Conservation (phyloP, 2,113 vertebrate species). For the Sinocyclocheilus rhinocerous region DNA sequence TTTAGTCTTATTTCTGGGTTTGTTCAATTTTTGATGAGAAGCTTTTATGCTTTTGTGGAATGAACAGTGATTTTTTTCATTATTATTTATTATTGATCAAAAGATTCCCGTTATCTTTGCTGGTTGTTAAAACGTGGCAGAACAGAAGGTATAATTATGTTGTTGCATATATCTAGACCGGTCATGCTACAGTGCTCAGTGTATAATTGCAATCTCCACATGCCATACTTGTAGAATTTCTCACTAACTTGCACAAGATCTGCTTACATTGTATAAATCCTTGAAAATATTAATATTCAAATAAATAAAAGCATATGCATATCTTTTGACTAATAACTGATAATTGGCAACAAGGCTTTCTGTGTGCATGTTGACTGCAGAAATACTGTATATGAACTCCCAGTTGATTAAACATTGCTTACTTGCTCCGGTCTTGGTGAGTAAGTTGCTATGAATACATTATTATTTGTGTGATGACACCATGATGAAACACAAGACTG, state of each 20-base stretch:
- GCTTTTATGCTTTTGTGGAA: background rate
- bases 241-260: background rate
- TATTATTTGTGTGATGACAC: background rate
- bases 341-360: background rate
- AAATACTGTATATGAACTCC: background rate
- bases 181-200: background rate
- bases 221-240: background rate
- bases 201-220: background rate
- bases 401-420: background rate
- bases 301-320: background rate
- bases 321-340: background rate
- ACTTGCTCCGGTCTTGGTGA: background rate
- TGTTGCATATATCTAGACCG: constrained; percentile 40
- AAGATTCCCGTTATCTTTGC: background rate
- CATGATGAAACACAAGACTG: background rate
- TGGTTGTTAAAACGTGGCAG: background rate
- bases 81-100: background rate
- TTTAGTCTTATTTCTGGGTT: background rate
- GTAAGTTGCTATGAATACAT: background rate
- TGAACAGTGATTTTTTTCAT: background rate
- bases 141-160: constrained; percentile 13
- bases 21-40: background rate
- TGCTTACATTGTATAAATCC: constrained; percentile 1
- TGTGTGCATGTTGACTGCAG: background rate
- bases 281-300: background rate